A percentile compares a stretch with the other conserved stretches of the same genome.
These are phyloP conservation scores for Troides aeacus DNA, from an alignment of 2,888 invertebrate genomes.

Conservation along the genomic window DNA sequence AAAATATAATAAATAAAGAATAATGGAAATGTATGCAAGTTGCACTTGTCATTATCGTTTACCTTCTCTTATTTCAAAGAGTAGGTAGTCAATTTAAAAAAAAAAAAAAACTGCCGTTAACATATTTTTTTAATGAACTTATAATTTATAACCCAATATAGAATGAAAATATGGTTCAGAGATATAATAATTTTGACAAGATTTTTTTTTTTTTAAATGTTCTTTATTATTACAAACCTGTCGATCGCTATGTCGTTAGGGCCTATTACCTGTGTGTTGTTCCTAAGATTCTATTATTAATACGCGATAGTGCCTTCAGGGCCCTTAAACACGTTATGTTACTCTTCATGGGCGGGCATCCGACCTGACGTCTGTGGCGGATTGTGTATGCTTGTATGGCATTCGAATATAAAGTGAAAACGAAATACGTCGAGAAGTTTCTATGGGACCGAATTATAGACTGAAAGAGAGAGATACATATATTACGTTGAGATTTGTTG, in stretches of 20 bases:
- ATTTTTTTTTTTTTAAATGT: too few relatives aligned
- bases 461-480: slow-evolving; percentile 14
- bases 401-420: background rate
- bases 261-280: slow-evolving; percentile 29
- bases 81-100: too few relatives aligned
- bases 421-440: background rate
- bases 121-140: too few relatives aligned
- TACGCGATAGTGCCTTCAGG: slow-evolving; percentile 20
- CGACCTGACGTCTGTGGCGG: slow-evolving; percentile 19
- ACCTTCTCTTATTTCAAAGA: too few relatives aligned
- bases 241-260: slow-evolving; percentile 15
- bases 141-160: background rate
- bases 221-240: background rate
- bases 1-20: too few relatives aligned
- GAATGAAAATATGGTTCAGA: too few relatives aligned
- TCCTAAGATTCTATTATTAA: slow-evolving; percentile 27
- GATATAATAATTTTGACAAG: too few relatives aligned
- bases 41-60: too few relatives aligned
- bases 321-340: slow-evolving; percentile 21
- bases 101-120: too few relatives aligned
- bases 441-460: slow-evolving; percentile 23
- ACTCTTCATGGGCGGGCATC: slow-evolving; percentile 19
- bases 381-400: background rate
- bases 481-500: slow-evolving; percentile 20
- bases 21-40: too few relatives aligned